These are phyloP conservation scores for Macrophya annulata DNA, from an alignment of 2,888 invertebrate genomes.

Conservation along the genomic window DNA sequence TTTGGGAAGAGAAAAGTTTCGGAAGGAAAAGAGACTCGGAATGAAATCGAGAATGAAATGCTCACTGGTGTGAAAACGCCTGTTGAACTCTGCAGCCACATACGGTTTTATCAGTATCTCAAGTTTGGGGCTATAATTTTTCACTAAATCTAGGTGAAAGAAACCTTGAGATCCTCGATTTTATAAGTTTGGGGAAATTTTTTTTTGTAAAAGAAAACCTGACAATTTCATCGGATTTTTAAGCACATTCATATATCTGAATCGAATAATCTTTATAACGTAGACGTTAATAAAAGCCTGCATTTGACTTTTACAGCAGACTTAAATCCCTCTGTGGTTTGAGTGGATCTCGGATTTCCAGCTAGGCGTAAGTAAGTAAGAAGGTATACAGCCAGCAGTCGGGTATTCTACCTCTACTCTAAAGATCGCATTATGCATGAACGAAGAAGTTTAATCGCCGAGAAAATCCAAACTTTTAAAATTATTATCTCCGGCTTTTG, in stretches of 20 bases:
- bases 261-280: not conserved
- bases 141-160: not conserved
- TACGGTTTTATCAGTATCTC: not conserved
- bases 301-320: not conserved
- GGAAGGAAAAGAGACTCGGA: not conserved
- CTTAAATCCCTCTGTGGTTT: slow-evolving; percentile 10
- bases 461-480: slow-evolving; percentile 48
- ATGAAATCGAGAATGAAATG: not conserved
- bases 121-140: slow-evolving; percentile 10
- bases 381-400: not conserved
- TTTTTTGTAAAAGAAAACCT: not conserved
- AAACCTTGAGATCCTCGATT: not conserved
- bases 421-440: slow-evolving; percentile 41
- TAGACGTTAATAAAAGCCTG: not conserved
- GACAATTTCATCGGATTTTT: not conserved
- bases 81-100: not conserved
- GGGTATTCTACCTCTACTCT: not conserved
- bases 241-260: not conserved
- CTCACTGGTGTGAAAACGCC: not conserved
- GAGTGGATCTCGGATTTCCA: not conserved
- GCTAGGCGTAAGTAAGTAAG: slow-evolving; percentile 1
- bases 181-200: not conserved
- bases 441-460: slow-evolving; percentile 44
- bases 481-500: slow-evolving; percentile 28
- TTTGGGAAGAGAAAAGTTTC: not conserved